Base-by-base conservation (phyloP, 2,888 invertebrate species). In the Pasiphila rectangulata region DNA sequence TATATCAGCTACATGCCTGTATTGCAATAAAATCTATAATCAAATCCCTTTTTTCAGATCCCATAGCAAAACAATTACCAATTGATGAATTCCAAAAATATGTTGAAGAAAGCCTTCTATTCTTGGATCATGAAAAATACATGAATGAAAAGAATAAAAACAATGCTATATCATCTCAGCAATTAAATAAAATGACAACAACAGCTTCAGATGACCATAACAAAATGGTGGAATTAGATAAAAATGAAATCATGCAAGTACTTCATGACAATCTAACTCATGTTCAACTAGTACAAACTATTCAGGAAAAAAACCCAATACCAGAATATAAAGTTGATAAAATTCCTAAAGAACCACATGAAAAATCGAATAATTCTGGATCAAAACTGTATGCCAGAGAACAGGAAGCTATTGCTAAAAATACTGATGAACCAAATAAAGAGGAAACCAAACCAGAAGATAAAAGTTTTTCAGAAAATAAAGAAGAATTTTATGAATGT, bases 61-160 rank as follows among this genome's bases (percentile, higher is more conserved):
- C 20, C 12, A 10, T 10, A 10, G 27, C 27, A 29, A n/a, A 13
- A 2, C 36, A 13, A 3, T 5, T 7, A 7, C 12, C 13, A 7
- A 46, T 46, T 41, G 46, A 47, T 37, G 30, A 24, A n/a, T 25
- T 47, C 3, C 46, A 46, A 29, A 41, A 46, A 24, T 35, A 46
- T 36, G 46, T 41, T 4, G 38, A 38, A 42, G 42, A 46, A 19
- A 46, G 38, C 3, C 24, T 43, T 13, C 23, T 51, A 9, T 51
- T 51, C 15, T 32, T 46, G 30, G 46, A 47, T 16, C 4, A 24
- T 21, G 13, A 29, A 3, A 40, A 40, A 21, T 27, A 9, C 20
- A 6, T 10, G 9, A 1, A 9, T 19, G 37, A 30, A 17, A 30
- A 29, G 19, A 13, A 30, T 27, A 2, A 13, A 21, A 19, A 9